Conservation (phyloP, 2,797 vertebrate genomes). For the Anisognathus igniventris region DNA sequence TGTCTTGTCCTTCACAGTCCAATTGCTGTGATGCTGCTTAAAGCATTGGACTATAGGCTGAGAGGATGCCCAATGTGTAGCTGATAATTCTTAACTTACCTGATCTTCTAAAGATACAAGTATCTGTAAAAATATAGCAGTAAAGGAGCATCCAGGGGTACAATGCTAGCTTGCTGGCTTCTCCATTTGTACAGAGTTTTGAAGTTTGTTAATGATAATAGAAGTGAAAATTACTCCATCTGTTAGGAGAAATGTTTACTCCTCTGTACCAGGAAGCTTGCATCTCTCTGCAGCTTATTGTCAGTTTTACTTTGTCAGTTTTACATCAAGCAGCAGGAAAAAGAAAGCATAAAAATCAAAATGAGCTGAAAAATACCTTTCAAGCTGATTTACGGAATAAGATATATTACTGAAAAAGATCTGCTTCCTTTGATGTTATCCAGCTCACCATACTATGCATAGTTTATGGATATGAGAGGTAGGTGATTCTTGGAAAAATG, state of each 20-base stretch:
- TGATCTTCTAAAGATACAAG: not conserved
- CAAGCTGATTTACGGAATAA: conserved; percentile 44
- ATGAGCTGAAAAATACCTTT: conserved; percentile 53
- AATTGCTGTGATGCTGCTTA: not conserved
- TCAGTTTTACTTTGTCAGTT: conserved; percentile 54
- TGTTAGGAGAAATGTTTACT: conserved; percentile 56
- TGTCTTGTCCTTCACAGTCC: not conserved
- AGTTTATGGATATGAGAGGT: not conserved
- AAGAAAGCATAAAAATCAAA: conserved; percentile 60
- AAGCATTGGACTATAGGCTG: not conserved
- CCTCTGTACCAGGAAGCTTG: conserved; percentile 1
- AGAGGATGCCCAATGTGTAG: not conserved
- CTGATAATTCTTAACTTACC: not conserved
- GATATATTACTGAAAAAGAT: conserved; percentile 9
- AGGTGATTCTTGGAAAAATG: conserved; percentile 17
- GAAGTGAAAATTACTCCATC: conserved; percentile 53
- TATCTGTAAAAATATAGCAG: not conserved
- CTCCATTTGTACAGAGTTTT: not conserved
- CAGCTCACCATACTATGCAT: not conserved
- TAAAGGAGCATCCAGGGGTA: not conserved
- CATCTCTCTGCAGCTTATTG: conserved; percentile 28
- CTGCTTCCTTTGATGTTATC: conserved; percentile 39
- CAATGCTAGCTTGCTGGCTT: not conserved
- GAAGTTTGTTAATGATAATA: conserved; percentile 48
- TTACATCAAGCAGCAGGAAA: conserved; percentile 55